Percentiles rank a stretch among this genome's conserved stretches.
phyloP scores from a whole-genome alignment of 2,888 invertebrate genomes.

The Diadromus collaris region DNA sequence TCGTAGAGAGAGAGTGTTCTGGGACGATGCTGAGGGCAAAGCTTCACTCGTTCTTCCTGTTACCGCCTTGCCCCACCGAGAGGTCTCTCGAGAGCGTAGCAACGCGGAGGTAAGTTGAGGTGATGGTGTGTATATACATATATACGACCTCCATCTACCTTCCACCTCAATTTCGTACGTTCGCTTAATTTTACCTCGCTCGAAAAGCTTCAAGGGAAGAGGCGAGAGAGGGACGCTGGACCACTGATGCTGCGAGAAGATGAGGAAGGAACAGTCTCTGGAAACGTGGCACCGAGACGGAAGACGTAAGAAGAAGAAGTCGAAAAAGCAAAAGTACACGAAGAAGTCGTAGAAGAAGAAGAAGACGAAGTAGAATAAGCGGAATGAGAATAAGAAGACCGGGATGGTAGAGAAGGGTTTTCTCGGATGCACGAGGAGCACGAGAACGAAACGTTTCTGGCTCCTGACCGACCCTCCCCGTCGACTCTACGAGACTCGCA shows the following conservation, averaged over 20 bases:
- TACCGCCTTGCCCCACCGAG: neutral
- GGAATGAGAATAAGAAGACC: conserved; percentile 58
- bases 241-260: conserved; percentile 33
- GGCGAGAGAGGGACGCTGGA: conserved; percentile 30
- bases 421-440: conserved; percentile 52
- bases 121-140: conserved; percentile 30
- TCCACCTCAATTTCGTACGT: conserved; percentile 73
- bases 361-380: conserved; percentile 58
- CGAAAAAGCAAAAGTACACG: conserved; percentile 37
- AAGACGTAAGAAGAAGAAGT: conserved; percentile 40
- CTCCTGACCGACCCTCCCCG: conserved; percentile 54
- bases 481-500: conserved; percentile 66
- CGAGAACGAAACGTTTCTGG: conserved; percentile 57
- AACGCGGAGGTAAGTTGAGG: neutral
- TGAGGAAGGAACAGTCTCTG: conserved; percentile 26
- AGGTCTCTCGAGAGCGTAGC: neutral
- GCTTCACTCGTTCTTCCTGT: conserved; percentile 4
- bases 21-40: conserved; percentile 1
- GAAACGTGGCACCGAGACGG: conserved; percentile 20
- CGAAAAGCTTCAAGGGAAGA: conserved; percentile 39
- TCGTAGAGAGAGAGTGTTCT: conserved; percentile 14
- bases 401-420: conserved; percentile 27
- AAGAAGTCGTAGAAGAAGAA: conserved; percentile 57
- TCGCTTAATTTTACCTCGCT: conserved; percentile 71
- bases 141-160: conserved; percentile 9